Base-by-base conservation (phyloP, 2,888 invertebrate species). In the Heliconius sara region DNA sequence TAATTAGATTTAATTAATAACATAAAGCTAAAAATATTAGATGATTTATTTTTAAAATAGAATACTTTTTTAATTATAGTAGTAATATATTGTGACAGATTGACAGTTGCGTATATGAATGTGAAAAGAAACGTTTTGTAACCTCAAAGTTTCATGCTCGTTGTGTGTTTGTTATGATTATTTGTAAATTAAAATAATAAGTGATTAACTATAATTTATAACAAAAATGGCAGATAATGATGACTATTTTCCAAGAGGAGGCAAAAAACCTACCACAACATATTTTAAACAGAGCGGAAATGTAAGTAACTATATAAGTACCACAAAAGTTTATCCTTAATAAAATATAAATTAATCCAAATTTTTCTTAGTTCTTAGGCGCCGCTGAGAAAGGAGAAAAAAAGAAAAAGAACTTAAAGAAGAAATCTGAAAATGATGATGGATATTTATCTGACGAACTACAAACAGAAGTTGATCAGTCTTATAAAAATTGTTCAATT, bases 181-280 rank as follows among this genome's bases (percentile, higher is more conserved):
- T 39, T 2, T 9, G 16, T 22, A 27, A 63, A 27, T 65, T 22
- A 10, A 19, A 66, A 25, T 27, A 27, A 0, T 57, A 25, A 75
- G 16, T 10, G 47, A 27, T 75, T 60, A 60, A 13, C 3, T 60
- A 60, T 34, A n/a, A 39, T 4, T 73, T 60, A 30, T 73, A 25
- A 60, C 13, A 63, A 57, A 25, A 68, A 93, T 93, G 92, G 92
- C 84, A 74, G 93, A 93, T 63, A 91, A 90, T 74, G 96, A 96
- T 85, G 95, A 96, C 86, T 95, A 95, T 86, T 96, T 96, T 88
- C 96, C 96, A 22, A 93, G 96, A 79, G 96, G 96, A 75, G 96
- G 96, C 16, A 95, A 92, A 85, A 95, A 95, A 84, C 94, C 95
- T 2, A 89, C 91, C 60, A 87, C 90, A 60, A 91, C 91, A 83